Percentiles rank a stretch among this genome's conserved stretches.
phyloP scores from a whole-genome alignment of 2,113 vertebrate species.

The Austrofundulus limnaeus region DNA sequence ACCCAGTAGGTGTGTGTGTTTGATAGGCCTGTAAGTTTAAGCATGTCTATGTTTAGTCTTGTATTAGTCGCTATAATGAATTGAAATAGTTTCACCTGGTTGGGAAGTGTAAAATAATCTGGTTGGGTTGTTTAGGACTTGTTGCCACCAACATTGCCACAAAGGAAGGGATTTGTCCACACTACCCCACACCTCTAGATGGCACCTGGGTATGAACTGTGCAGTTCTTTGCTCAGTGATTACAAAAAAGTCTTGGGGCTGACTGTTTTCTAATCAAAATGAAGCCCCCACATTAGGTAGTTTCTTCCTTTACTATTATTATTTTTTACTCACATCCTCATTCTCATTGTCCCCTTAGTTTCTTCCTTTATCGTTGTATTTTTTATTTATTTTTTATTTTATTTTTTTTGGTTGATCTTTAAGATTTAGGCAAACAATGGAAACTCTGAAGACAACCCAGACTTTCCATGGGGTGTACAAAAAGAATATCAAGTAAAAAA shows the following conservation, averaged over 20 bases:
- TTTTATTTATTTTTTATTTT: too few species aligned
- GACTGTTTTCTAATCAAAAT: conserved; percentile 32
- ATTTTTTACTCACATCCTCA: conserved; percentile 25
- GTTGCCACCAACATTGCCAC: conserved; percentile 25
- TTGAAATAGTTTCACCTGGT: conserved; percentile 47
- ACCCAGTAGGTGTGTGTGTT: conserved; percentile 9
- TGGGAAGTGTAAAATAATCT: conserved; percentile 48
- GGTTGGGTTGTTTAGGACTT: conserved; percentile 15
- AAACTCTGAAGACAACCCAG: conserved; percentile 57
- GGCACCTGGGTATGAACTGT: conserved; percentile 34
- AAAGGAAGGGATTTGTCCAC: conserved; percentile 34
- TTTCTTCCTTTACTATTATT: conserved; percentile 15
- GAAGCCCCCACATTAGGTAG: conserved; percentile 38
- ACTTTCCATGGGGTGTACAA: conserved; percentile 63
- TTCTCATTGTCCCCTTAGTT: conserved; percentile 10
- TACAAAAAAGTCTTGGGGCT: conserved; percentile 7
- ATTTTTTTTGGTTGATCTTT: too few species aligned
- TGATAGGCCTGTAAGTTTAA: conserved; percentile 9
- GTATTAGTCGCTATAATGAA: conserved; percentile 50
- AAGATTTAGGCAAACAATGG: conserved; percentile 44
- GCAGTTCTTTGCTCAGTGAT: conserved; percentile 18
- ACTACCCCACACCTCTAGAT: conserved; percentile 4
- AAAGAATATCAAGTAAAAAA: background rate
- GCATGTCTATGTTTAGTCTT: conserved; percentile 19
- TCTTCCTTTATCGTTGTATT: conserved; percentile 8